Base-by-base conservation (phyloP, 2,113 vertebrate genomes). In the Zeus faber region DNA sequence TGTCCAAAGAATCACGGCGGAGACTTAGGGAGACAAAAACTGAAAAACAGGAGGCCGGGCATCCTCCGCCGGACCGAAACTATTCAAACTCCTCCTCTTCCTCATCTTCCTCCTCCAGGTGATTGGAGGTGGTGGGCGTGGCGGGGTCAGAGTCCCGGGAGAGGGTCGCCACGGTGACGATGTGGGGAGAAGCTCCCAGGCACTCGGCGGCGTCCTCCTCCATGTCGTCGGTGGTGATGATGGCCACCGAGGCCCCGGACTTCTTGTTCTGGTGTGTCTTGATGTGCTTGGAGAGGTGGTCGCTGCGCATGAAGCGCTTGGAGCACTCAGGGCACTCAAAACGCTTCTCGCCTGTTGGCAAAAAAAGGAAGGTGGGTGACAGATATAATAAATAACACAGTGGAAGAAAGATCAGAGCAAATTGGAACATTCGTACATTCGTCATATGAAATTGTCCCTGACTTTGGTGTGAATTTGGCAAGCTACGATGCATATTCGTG, bases 191-290 rank as follows among this genome's bases (percentile, higher is more conserved):
- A 62, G 93, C 91, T 49, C 89, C 90, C 70, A 97, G 91, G 80
- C 91, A 92, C 81, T 96, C 95, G 31, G 93, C 91, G 65, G 91
- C 89, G 39, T 94, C 93, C 89, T 95, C 93, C 81, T 98, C 95
- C 91, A 98, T 91, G 88, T 96, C 94, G 64, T 93, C 94, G 13
- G 96, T 97, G 83, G 95, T 98, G 86, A 99, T 94, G 86, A 99
- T 98, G 76, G 95, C 92, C 82, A 98, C 91, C 9, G 95, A 92
- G 1, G 95, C 91, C 11, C 95, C 94, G 39, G 93, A 92, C 70
- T 98, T 98, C 88, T 99, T 99, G 90, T 98, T 98, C 90, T 98
- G 96, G 80, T 99, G 97, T 3, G 97, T 99, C 89, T 99, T 99
- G 85, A 98, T 95, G 77, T 99, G 97, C 88, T 99, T 99, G 0